Evolutionary conservation across 1,140 invertebrate genomes (phyloP), one percentile per base, ranked within the genome.

Genomic region (Bombus balteatus): DNA sequence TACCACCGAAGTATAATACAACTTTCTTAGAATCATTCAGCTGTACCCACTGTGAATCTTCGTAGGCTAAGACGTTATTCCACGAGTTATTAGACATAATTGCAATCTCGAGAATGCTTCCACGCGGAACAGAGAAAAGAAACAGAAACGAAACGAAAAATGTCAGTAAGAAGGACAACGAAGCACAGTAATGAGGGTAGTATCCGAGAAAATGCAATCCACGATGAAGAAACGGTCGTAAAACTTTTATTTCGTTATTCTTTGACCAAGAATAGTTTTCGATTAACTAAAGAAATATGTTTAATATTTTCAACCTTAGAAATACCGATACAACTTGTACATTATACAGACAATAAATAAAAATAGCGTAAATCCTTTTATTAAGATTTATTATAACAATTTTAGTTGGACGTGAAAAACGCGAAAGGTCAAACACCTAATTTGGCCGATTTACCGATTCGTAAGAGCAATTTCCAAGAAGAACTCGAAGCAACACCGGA

Each of bases 371-470:
- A n/a, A 62, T 65, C 28, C 12, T n/a, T 65, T n/a, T 5, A 65
- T 32, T 32, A 15, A n/a, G 5, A 53, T 53, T 22, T 22, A 22
- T 53, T 53, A 5, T 13, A 62, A 62, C 0, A 62, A 72, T 39
- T n/a, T 39, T 25, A 53, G 18, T 8, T 22, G 0, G 34, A 59
- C 22, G 57, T 34, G 32, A 37, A 4, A 78, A 65, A 39, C 43
- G 71, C 39, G 12, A 75, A 41, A 34, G 59, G 37, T 39, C 53
- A 77, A 47, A n/a, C 41, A 15, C 8, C 6, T 9, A 53, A 74
- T 76, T 72, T 18, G 18, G 25, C 37, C 59, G 59, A 89, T 89
- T 72, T 81, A 68, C 81, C 43, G 77, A 85, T 83, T 72, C 43
- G n/a, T 70, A 53, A 62, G 22, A 74, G 12, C 6, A 53, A 28